Conservation (phyloP, 92 coral and sea anemone genomes). For the Zoanthus solanderi region DNA sequence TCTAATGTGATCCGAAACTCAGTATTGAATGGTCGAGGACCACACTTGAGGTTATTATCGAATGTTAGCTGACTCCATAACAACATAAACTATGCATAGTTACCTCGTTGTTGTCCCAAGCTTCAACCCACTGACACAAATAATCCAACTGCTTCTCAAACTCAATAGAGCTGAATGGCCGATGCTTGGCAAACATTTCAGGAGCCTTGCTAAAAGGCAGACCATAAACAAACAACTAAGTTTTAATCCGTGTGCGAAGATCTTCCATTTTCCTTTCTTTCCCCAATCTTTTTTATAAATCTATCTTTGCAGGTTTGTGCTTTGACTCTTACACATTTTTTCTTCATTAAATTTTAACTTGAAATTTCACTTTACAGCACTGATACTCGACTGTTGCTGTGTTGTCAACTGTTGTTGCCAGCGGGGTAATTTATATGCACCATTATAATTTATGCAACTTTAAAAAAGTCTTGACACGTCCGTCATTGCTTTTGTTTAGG, state of each 20-base stretch:
- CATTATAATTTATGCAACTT: slow-evolving; percentile 4
- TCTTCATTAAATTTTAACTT: neutral
- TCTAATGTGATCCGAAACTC: neutral
- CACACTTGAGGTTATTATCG: slow-evolving; percentile 13
- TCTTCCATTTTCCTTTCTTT: slow-evolving; percentile 5
- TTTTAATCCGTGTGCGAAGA: neutral
- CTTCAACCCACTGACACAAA: slow-evolving; percentile 90
- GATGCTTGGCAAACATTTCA: slow-evolving; percentile 76
- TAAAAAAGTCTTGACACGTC: too few relatives aligned
- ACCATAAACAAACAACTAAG: slow-evolving; percentile 1
- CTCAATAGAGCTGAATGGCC: slow-evolving; percentile 86
- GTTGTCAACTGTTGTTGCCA: neutral
- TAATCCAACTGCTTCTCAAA: slow-evolving; percentile 95
- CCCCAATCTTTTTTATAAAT: neutral
- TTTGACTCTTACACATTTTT: neutral
- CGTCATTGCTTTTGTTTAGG: too few relatives aligned
- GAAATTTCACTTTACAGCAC: neutral
- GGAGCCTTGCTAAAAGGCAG: neutral
- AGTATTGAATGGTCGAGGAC: neutral
- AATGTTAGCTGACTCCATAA: slow-evolving; percentile 14
- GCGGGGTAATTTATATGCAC: neutral
- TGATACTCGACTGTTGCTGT: neutral
- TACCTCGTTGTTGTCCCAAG: slow-evolving; percentile 93
- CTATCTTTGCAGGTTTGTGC: neutral
- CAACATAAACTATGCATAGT: slow-evolving; percentile 4